These are phyloP conservation scores for Camponotus vicinus DNA, from an alignment of 1,140 invertebrate genomes.

Conservation along the genomic window DNA sequence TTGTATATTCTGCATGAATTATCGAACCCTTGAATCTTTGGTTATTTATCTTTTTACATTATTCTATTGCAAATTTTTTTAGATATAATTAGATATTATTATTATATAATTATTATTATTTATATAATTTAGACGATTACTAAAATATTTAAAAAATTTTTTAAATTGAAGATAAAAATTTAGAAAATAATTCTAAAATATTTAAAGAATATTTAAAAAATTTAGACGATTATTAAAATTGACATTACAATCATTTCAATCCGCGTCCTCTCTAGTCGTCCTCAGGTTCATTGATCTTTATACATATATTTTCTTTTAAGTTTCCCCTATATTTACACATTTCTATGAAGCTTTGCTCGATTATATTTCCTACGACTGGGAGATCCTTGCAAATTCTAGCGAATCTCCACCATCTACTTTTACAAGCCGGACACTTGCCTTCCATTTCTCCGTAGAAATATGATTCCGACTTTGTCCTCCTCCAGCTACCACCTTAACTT, in stretches of 20 bases:
- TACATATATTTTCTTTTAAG: background rate
- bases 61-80: no score
- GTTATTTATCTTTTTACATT: no score
- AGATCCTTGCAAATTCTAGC: background rate
- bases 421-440: background rate
- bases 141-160: no score
- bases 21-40: background rate
- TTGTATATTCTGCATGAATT: no score
- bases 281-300: background rate
- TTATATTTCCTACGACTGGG: background rate
- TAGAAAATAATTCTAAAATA: no score
- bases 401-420: background rate
- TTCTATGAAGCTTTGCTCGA: background rate
- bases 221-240: no score
- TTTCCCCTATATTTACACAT: background rate
- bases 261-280: background rate
- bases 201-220: no score
- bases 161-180: no score
- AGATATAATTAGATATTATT: no score
- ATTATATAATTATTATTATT: no score
- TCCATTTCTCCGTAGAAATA: constrained; percentile 14
- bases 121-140: no score
- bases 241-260: background rate
- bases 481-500: constrained; percentile 31
- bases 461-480: constrained; percentile 21